Evolutionary conservation across 1,140 invertebrate species (phyloP), one percentile per base, ranked within the genome.

Genomic region (Caligus rogercresseyi): DNA sequence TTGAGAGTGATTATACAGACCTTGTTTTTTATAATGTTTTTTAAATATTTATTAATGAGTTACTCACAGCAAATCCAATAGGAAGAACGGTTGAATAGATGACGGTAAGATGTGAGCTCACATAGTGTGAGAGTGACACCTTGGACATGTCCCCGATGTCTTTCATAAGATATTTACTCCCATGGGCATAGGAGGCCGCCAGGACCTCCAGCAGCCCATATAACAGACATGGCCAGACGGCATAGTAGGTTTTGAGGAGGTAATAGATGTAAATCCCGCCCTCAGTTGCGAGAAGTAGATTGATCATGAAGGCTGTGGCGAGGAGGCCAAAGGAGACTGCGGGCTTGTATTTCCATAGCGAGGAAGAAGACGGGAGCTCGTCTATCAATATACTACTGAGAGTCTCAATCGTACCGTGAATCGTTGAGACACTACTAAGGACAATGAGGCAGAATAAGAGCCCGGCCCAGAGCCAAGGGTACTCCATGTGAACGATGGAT

Each of bases 221-320:
- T 16, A 54, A 16, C 11, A 54, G 13, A 13, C 13, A 54, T 14
- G 53, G 53, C 53, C 53, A 54, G 16, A 23, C 53, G 21, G 53
- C 21, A 20, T 54, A 54, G 21, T 54, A 54, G 16, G 53, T 54
- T 13, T 13, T 54, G 53, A 54, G n/a, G 4, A 54, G 16, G 16
- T 54, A 54, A 20, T 54, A 54, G 16, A 54, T 54, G 53, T 54
- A 54, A 23, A 54, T 54, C n/a, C 53, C 53, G 13, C 53, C 53
- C 16, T 54, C n/a, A 54, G 53, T 54, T 11, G 53, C 53, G 11
- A 54, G n/a, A 11, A 54, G n/a, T 19, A 54, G 16, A 23, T 54
- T 54, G 4, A 16, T 23, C 53, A 54, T 54, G 53, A 54, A 54
- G 4, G 21, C 21, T 13, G 21, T 19, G 53, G 53, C 4, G 11